phyloP scores from a whole-genome alignment of 2,888 invertebrate species.

The Tinea trinotella region DNA sequence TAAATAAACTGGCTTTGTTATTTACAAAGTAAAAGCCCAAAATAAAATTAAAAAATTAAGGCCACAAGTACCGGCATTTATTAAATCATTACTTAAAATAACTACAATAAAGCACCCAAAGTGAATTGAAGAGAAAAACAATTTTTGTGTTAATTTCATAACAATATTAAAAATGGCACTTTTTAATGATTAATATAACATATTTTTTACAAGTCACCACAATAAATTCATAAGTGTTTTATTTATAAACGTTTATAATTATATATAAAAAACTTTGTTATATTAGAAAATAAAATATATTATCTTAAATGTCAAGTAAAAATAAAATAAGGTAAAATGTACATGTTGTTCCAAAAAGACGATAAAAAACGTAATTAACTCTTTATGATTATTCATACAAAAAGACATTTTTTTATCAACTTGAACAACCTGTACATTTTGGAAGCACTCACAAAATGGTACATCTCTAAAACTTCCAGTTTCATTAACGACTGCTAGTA shows the following conservation, averaged over 20 bases:
- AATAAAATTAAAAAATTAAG: conserved; percentile 1
- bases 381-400: too few relatives aligned
- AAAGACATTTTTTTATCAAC: too few relatives aligned
- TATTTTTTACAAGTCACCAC: conserved; percentile 2
- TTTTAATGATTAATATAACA: not conserved
- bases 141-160: conserved; percentile 6
- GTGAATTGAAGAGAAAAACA: not conserved
- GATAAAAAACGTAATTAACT: too few relatives aligned
- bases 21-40: conserved; percentile 7
- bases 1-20: conserved; percentile 11
- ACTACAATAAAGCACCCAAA: conserved; percentile 12
- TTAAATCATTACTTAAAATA: not conserved
- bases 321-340: not conserved
- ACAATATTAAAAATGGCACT: conserved; percentile 1
- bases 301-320: conserved; percentile 3
- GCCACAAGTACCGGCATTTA: conserved; percentile 5
- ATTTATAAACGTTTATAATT: not conserved
- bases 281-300: not conserved
- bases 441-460: too few relatives aligned
- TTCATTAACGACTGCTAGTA: too few relatives aligned
- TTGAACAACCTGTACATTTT: too few relatives aligned
- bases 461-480: too few relatives aligned
- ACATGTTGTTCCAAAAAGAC: too few relatives aligned
- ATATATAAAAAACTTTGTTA: not conserved
- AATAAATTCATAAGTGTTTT: conserved; percentile 9